Percentiles rank a stretch among this genome's conserved stretches.
Conservation (phyloP, 2,888 invertebrate genomes). For the Seira ritae region DNA sequence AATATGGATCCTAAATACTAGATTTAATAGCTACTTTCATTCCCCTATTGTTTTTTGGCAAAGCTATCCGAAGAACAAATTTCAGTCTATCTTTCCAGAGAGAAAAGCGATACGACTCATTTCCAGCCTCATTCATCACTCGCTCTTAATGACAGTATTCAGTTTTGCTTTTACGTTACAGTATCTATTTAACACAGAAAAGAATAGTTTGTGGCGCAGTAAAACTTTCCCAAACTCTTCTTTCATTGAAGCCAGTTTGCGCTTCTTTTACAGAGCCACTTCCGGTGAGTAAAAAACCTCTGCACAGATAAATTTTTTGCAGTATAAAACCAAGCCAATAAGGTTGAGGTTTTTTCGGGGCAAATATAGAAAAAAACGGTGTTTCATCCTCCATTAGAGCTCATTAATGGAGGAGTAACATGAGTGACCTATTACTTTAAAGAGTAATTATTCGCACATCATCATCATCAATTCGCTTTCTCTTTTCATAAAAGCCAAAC, state of each 20-base stretch:
- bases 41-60: slow-evolving; percentile 33
- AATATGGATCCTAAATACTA: background rate
- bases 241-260: background rate
- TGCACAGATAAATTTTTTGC: background rate
- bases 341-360: background rate
- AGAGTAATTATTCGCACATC: background rate
- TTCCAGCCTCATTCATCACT: slow-evolving; percentile 40
- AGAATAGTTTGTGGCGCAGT: background rate
- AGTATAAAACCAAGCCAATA: background rate
- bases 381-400: background rate
- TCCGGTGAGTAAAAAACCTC: background rate
- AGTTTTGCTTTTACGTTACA: background rate
- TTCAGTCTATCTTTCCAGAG: slow-evolving; percentile 50
- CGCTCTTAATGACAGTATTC: slow-evolving; percentile 1
- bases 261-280: background rate
- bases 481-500: background rate
- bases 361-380: background rate
- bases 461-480: background rate
- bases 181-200: background rate
- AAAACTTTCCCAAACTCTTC: background rate
- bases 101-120: slow-evolving; percentile 44
- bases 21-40: slow-evolving; percentile 4
- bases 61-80: background rate
- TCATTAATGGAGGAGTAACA: background rate
- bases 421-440: slow-evolving; percentile 12